Conservation (phyloP, 2,113 vertebrate genomes). For the Dolichallabes microphthalmus region DNA sequence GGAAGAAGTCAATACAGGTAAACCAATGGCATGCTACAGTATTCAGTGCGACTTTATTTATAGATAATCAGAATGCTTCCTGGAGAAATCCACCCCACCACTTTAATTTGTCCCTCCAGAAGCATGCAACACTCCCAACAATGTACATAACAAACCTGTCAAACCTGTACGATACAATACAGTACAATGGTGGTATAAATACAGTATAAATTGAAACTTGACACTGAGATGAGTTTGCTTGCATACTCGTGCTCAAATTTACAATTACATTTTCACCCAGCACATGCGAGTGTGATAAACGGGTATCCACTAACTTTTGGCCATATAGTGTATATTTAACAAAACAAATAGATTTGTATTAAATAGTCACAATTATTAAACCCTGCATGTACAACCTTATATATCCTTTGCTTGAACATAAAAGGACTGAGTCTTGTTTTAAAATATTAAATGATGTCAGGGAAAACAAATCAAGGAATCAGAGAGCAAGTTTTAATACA, state of each 20-base stretch:
- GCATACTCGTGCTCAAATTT: neutral
- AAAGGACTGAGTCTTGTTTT: neutral
- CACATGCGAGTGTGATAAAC: no score
- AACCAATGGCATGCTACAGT: neutral
- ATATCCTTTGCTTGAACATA: neutral
- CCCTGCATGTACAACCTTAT: neutral
- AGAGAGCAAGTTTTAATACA: no score
- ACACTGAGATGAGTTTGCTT: neutral
- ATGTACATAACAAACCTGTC: neutral
- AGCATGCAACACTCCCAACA: neutral
- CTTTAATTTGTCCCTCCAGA: neutral
- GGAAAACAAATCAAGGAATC: neutral
- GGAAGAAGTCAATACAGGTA: neutral
- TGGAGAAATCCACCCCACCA: neutral
- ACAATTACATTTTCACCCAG: neutral
- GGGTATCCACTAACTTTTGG: neutral
- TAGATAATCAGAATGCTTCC: constrained; percentile 14
- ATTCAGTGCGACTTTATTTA: constrained; percentile 14
- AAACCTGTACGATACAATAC: constrained; percentile 2
- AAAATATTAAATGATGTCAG: neutral
- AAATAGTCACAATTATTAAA: neutral
- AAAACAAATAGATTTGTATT: neutral
- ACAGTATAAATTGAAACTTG: neutral
- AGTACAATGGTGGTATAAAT: neutral
- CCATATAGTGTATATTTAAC: neutral